These are phyloP conservation scores for Acleris sparsana DNA, from an alignment of 2,888 invertebrate species.

Conservation along the genomic window DNA sequence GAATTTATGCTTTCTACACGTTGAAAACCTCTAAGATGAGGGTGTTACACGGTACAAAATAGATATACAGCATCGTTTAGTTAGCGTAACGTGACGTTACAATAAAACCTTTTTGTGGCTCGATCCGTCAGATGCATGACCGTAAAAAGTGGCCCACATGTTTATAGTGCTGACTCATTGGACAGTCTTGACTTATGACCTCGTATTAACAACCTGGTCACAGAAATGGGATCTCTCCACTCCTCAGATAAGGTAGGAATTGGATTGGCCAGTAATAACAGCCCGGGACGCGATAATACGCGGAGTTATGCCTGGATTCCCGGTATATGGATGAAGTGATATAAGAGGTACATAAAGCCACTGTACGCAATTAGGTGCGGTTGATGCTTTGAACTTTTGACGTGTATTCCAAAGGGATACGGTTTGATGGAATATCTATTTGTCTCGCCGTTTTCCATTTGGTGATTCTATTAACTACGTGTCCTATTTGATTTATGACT, in stretches of 20 bases:
- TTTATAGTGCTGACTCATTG: constrained; percentile 70
- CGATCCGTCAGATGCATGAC: constrained; percentile 50
- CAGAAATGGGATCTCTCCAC: constrained; percentile 40
- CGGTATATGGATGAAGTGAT: constrained; percentile 33
- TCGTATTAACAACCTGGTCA: constrained; percentile 28
- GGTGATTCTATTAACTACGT: constrained; percentile 21
- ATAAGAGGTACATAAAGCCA: constrained; percentile 10
- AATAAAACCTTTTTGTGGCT: constrained; percentile 56
- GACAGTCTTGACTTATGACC: constrained; percentile 46
- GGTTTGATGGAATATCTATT: constrained; percentile 12
- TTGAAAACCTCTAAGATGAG: too few relatives aligned
- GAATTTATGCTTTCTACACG: too few relatives aligned
- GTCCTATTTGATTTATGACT: constrained; percentile 2
- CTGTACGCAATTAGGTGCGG: constrained; percentile 30
- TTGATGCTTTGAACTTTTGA: constrained; percentile 22
- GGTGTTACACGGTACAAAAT: constrained; percentile 13
- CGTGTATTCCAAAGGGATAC: constrained; percentile 7
- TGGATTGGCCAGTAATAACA: background rate
- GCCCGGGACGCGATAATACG: constrained; percentile 41
- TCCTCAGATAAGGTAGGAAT: constrained; percentile 33
- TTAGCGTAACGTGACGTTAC: constrained; percentile 37
- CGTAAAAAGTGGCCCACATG: constrained; percentile 60
- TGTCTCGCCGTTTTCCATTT: constrained; percentile 3
- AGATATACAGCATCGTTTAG: constrained; percentile 38
- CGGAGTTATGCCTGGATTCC: constrained; percentile 44